Evolutionary conservation across 2,113 vertebrate species (phyloP), one percentile per base, ranked within the genome.

Genomic region (Cygnus buccinator): DNA sequence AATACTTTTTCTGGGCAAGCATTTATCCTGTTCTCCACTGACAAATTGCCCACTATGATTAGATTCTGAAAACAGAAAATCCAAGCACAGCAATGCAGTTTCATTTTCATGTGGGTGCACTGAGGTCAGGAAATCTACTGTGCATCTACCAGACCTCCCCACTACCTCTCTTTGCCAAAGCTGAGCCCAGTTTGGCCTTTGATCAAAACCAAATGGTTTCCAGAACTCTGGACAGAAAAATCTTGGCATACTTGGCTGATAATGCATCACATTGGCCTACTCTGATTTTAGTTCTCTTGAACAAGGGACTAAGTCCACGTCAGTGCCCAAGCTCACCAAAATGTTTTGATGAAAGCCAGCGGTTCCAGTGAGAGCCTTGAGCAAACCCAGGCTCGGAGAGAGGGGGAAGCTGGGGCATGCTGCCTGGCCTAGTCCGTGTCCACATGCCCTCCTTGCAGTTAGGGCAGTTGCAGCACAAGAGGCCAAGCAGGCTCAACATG

Each of bases 381-480:
- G 65, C 21, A 73, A 93, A 58, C 8, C 13, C 2, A 0, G 0
- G 0, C 46, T 16, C 14, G 37, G 35, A 65, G 44, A 71, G 74
- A 70, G 58, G 43, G 29, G 52, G 22, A 37, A 15, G 26, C 35
- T 52, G 28, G 35, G 11, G 13, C 25, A 18, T 39, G 19, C 62
- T 41, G 25, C 68, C 7, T 9, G 29, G 13, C 35, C 48, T 52
- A 19, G n/a, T 37, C 33, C 43, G 52, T 0, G 1, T 35, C 22
- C 4, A 0, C 1, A 0, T 28, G 6, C 8, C 3, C 9, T 8
- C 4, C 12, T 41, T 4, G 14, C 39, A 23, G 44, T 9, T 13
- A 16, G 4, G 29, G 52, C 9, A 3, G 52, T 6, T 6, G 1
- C 48, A 79, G 71, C n/a, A 65, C 29, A 29, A 28, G 57, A 79